Conservation (phyloP, 2,113 vertebrate genomes). For the Ictalurus furcatus region DNA sequence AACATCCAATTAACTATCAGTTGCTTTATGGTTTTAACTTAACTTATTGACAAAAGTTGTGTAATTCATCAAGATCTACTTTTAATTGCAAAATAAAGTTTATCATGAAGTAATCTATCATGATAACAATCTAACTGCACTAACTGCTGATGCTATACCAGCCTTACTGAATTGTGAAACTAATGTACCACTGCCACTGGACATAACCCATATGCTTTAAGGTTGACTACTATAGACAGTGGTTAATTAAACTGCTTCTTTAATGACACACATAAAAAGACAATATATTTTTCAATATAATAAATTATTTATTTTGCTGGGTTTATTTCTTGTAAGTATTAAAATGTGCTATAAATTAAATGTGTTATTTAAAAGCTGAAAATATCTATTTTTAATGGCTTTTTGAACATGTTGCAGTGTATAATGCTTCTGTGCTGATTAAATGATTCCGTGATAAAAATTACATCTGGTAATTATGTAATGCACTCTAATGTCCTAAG, state of each 20-base stretch:
- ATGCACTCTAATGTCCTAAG: conserved; percentile 34
- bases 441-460: conserved; percentile 28
- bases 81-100: not conserved
- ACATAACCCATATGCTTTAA: conserved; percentile 14
- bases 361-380: conserved; percentile 7
- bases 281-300: conserved; percentile 35
- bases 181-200: conserved; percentile 18
- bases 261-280: not conserved
- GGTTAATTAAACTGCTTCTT: conserved; percentile 9
- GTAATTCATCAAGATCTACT: not conserved
- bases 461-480: conserved; percentile 23
- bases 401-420: conserved; percentile 47
- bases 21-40: not conserved
- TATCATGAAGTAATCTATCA: not conserved
- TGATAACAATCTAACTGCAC: not conserved
- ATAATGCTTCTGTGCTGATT: conserved; percentile 34
- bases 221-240: conserved; percentile 13
- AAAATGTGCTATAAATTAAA: not conserved
- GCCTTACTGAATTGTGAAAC: conserved; percentile 40
- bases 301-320: conserved; percentile 1
- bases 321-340: not conserved
- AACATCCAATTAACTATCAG: not conserved
- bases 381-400: conserved; percentile 19
- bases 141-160: conserved; percentile 35
- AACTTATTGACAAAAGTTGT: not conserved